phyloP scores from a whole-genome alignment of 2,797 vertebrate genomes.

The Gadopsis marmoratus region DNA sequence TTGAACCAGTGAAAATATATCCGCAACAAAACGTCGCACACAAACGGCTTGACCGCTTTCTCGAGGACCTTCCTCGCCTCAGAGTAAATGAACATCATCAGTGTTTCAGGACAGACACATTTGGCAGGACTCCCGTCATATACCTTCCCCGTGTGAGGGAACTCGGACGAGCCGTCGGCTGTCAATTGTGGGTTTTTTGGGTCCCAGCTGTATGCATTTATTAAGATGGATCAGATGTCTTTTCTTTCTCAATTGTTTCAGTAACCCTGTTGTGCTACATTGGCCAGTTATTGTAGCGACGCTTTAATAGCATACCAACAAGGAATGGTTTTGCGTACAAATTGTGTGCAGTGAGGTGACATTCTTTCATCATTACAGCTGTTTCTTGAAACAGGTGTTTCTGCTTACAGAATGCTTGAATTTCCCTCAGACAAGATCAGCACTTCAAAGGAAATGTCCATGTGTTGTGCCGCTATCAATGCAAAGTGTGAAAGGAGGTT shows the following conservation, averaged over 20 bases:
- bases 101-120: conserved; percentile 28
- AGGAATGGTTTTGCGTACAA: background rate
- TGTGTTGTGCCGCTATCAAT: background rate
- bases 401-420: background rate
- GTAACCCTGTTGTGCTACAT: conserved; percentile 7
- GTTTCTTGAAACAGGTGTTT: background rate
- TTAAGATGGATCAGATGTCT: conserved; percentile 2
- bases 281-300: background rate
- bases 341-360: background rate
- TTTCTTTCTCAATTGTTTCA: conserved; percentile 3
- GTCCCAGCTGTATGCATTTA: background rate
- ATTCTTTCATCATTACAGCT: background rate
- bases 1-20: conserved; percentile 29
- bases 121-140: conserved; percentile 2
- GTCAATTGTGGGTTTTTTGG: background rate
- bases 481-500: background rate
- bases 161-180: background rate
- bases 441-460: background rate
- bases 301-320: background rate
- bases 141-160: background rate
- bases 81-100: background rate
- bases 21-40: background rate
- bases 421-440: background rate
- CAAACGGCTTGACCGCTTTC: background rate
- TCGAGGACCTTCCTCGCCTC: background rate